Conservation (phyloP, 2,888 invertebrate genomes). For the Anorthoa munda region DNA sequence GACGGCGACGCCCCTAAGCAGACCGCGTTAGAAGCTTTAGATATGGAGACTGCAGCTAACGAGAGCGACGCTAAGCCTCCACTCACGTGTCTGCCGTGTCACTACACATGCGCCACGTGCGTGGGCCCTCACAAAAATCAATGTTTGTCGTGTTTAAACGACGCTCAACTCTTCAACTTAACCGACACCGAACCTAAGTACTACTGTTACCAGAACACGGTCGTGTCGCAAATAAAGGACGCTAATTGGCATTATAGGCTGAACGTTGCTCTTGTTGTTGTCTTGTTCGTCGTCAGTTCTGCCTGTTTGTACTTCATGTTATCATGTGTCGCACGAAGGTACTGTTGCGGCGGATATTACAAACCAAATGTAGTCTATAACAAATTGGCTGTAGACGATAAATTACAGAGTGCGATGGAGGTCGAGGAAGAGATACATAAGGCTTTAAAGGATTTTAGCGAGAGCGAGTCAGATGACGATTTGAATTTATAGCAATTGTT, state of each 20-base stretch:
- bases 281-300: conserved; percentile 78
- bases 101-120: conserved; percentile 94
- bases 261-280: conserved; percentile 82
- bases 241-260: conserved; percentile 87
- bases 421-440: conserved; percentile 86
- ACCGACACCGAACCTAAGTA: conserved; percentile 83
- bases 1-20: conserved; percentile 67
- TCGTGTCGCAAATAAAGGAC: conserved; percentile 84
- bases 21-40: conserved; percentile 80
- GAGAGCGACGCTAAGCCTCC: conserved; percentile 73
- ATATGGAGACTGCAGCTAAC: conserved; percentile 79
- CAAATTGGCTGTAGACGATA: conserved; percentile 85
- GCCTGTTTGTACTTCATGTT: conserved; percentile 77
- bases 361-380: conserved; percentile 83
- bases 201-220: conserved; percentile 89
- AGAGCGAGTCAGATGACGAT: conserved; percentile 86
- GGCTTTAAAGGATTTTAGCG: conserved; percentile 84
- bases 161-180: conserved; percentile 90
- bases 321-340: conserved; percentile 77
- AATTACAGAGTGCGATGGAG: conserved; percentile 82
- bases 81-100: conserved; percentile 92
- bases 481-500: conserved; percentile 83
- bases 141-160: conserved; percentile 93
- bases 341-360: conserved; percentile 78
- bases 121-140: conserved; percentile 93